Evolutionary conservation across 2,888 invertebrate species (phyloP), one percentile per base, ranked within the genome.

Genomic region (Drosophila borealis): DNA sequence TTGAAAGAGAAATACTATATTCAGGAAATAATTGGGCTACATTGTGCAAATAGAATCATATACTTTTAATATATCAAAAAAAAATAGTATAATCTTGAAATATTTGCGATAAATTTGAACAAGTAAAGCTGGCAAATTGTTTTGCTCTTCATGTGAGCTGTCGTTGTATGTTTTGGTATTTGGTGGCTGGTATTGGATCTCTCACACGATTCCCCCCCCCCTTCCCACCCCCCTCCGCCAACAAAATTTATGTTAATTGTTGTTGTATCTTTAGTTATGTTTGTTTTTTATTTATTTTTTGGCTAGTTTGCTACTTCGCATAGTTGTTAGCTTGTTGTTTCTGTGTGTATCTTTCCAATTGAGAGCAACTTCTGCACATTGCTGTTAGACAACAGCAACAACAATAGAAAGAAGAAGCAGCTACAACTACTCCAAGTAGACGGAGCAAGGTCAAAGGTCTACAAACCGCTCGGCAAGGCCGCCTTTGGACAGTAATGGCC

Each of bases 391-490:
- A 34, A 61, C 41, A 77, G 29, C 49, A 72, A 50, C 55, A 69
- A 44, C 10, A 69, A 49, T 19, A 21, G 19, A 17, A 37, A 75
- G 57, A 60, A 63, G 50, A 13, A 66, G 49, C 50, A 63, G 64
- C 65, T 81, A 64, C 59, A 72, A 63, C 63, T 62, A 72, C 62
- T 61, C 68, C 67, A 77, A 65, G 57, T 74, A 81, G 64, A 86
- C 81, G 67, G 65, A 75, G 79, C 85, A 84, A 84, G 83, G 83
- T 84, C 83, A 84, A 84, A 84, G 83, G 83, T 84, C 83, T 81
- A 84, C 88, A 84, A 84, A 84, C 83, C 88, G 81, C 68, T 61
- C 33, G 75, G 62, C 85, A 84, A 84, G 83, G 83, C 72, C 83
- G 78, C 70, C 41, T 70, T 74, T 56, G 73, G 87, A 87, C 82